Base-by-base conservation (phyloP, 92 coral and sea anemone species). In the Umimayanthus kanabou region DNA sequence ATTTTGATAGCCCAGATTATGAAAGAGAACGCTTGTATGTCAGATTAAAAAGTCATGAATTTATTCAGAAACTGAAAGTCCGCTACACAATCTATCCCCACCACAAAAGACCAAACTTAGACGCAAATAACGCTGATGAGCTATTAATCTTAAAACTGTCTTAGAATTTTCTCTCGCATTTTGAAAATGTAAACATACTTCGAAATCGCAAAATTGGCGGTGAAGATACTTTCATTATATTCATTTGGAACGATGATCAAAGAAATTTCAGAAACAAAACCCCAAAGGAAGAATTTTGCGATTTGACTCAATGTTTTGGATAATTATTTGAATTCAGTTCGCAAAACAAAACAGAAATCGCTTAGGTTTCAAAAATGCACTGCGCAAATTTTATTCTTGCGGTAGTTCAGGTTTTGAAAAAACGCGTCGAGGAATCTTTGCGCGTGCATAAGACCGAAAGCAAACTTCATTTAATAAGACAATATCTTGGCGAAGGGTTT, bases 131-230 rank as follows among this genome's bases (percentile, higher is more conserved):
- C 37, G 11, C 22, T 25, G 76, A 9, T 13, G 77, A 9, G 25
- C 39, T 39, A 82, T 82, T 67, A 82, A 82, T 39, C 76, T 82
- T 2, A 67, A 29, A 83, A 45, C 26, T 78, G 82, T 66, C 39
- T 66, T n/a, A 29, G 40, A 64, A 70, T 30, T 15, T 71, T 29
- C 87, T 42, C 65, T 45, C 67, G 65, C 40, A 28, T 53, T 53
- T 53, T 53, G 20, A 29, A 5, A 33, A 25, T 40, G 76, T 82
- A 82, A 82, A 82, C 86, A 82, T 23, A 39, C 55, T 30, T 80
- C 40, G 76, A 82, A 82, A 67, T 81, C 53, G 57, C 55, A 40
- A 67, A 18, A 43, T 65, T 64, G 33, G 26, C 39, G 15, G 71
- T 1, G 23, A 58, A 53, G 57, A 80, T 9, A 72, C 64, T 53